Conservation (phyloP, 2,797 vertebrate species). For the Sternotherus odoratus region DNA sequence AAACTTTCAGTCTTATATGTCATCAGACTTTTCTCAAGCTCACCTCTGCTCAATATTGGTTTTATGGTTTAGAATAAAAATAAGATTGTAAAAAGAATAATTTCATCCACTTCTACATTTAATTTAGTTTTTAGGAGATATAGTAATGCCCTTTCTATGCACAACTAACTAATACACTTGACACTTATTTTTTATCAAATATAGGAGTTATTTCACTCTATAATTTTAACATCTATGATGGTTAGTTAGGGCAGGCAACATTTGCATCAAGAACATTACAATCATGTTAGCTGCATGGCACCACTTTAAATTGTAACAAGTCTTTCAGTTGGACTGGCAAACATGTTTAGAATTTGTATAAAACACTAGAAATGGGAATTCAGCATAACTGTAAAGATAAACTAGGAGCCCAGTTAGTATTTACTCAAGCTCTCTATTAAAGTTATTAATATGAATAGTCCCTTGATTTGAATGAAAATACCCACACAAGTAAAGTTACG, state of each 20-base stretch:
- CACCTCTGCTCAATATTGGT: not conserved
- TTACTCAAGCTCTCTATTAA: not conserved
- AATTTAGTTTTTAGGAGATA: constrained; percentile 25
- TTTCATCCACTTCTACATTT: constrained; percentile 16
- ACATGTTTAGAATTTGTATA: not conserved
- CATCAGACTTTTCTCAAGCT: not conserved
- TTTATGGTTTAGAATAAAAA: not conserved
- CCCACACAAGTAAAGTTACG: not conserved
- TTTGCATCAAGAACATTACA: not conserved
- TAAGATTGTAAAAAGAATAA: not conserved
- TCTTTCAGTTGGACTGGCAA: not conserved
- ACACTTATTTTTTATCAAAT: not conserved
- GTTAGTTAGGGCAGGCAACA: not conserved
- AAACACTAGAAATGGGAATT: not conserved
- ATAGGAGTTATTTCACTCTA: not conserved
- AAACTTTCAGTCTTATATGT: no score
- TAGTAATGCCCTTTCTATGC: not conserved
- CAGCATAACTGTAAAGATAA: not conserved
- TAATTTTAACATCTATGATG: not conserved
- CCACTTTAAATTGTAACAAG: not conserved
- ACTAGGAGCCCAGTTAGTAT: not conserved
- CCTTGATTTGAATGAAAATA: not conserved
- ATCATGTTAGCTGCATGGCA: not conserved
- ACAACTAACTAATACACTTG: constrained; percentile 5
- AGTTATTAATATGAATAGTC: not conserved